These are phyloP conservation scores for Drosophila arawakana DNA, from an alignment of 1,140 invertebrate species.

Conservation along the genomic window DNA sequence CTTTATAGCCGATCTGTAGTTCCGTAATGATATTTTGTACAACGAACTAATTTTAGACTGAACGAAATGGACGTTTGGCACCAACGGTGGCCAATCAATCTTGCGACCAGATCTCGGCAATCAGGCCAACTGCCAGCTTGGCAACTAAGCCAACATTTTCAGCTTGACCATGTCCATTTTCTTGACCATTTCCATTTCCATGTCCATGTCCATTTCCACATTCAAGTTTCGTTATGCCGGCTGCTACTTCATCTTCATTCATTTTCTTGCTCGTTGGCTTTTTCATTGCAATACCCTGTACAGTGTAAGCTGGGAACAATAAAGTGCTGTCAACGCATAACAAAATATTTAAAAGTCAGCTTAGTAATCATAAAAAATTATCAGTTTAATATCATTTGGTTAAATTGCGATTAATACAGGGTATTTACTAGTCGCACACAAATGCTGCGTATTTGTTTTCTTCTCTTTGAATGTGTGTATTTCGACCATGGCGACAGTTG, in stretches of 20 bases:
- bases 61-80: slow-evolving; percentile 20
- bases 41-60: slow-evolving; percentile 54
- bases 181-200: slow-evolving; percentile 29
- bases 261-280: slow-evolving; percentile 51
- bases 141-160: slow-evolving; percentile 39
- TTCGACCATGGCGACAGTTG: slow-evolving; percentile 64
- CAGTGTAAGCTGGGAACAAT: neutral
- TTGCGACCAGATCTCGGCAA: slow-evolving; percentile 2
- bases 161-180: slow-evolving; percentile 19
- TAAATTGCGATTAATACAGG: neutral
- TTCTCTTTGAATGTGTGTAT: slow-evolving; percentile 19
- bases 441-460: neutral
- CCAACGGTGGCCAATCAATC: slow-evolving; percentile 17
- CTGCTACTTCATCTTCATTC: slow-evolving; percentile 76
- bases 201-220: slow-evolving; percentile 17
- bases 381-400: no score
- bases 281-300: slow-evolving; percentile 5
- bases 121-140: slow-evolving; percentile 34
- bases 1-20: slow-evolving; percentile 8
- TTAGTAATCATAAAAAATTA: neutral
- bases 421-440: neutral
- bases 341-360: neutral
- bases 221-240: slow-evolving; percentile 35
- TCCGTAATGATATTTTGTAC: slow-evolving; percentile 46
- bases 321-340: neutral